phyloP scores from a whole-genome alignment of 2,113 vertebrate species.

The Abramis brama region DNA sequence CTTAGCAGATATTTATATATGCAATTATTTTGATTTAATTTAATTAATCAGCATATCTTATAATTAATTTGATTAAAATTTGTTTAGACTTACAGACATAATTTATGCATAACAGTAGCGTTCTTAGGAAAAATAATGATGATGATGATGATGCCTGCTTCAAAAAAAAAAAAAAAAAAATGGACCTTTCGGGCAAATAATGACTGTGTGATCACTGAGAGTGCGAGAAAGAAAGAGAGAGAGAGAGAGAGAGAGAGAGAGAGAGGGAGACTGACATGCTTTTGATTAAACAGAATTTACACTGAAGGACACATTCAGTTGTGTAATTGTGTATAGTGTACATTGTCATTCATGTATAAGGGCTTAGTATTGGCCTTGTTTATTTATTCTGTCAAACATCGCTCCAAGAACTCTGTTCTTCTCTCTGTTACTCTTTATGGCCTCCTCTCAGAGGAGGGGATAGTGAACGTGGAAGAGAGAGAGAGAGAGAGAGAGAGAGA shows the following conservation, averaged over 20 bases:
- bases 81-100: neutral
- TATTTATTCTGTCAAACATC: constrained; percentile 58
- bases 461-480: constrained; percentile 35
- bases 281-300: constrained; percentile 43
- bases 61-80: constrained; percentile 10
- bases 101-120: neutral
- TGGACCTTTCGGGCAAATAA: neutral
- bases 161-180: neutral
- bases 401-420: constrained; percentile 41
- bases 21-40: constrained; percentile 17
- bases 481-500: constrained; percentile 32
- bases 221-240: neutral
- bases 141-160: neutral
- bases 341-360: constrained; percentile 52
- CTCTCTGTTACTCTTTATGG: constrained; percentile 46
- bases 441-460: constrained; percentile 43
- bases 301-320: constrained; percentile 37
- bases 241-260: neutral
- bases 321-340: constrained; percentile 45
- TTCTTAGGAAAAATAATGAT: neutral
- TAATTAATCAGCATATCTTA: neutral
- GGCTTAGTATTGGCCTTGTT: constrained; percentile 49
- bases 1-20: neutral
- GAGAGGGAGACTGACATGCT: neutral
- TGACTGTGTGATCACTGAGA: neutral